Evolutionary conservation across 2,888 invertebrate genomes (phyloP), one percentile per base, ranked within the genome.

Genomic region (Coronaproctus castanopsis): DNA sequence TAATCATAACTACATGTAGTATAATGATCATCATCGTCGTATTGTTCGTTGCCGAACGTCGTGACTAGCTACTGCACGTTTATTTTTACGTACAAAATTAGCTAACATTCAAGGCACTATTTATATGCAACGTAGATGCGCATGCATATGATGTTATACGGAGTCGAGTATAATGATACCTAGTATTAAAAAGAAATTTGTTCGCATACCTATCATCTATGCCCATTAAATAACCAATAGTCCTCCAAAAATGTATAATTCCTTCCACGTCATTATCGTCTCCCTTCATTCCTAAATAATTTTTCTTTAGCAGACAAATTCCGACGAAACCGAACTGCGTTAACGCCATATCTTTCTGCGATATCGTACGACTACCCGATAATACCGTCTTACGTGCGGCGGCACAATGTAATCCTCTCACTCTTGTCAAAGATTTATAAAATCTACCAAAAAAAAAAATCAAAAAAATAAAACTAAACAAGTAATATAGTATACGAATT

Each of bases 281-380:
- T 2, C 76, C 71, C 8, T 76, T 70, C 18, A 90, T 73, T 0
- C 87, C 85, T 55, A 88, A 76, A 58, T 76, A 71, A 59, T 80
- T 76, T 0, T 80, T 77, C 57, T 78, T 78, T 3, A 85, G 68
- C 0, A 87, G 69, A 1, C 80, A 75, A 64, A 81, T 81, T 0
- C 89, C 91, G 68, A 91, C 78, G 69, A 92, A 92, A 2, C 88
- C 90, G 69, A 87, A 87, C 71, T 87, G 88, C 0, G 91, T 89
- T 10, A 91, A 70, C 0, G 84, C 84, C 78, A 93, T 80, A 69
- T 91, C 90, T 64, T 83, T 78, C 70, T 92, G 92, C 0, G 83
- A 81, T 48, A 90, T 81, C 8, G 62, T 24, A 0, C 78, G 78
- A 2, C 74, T 65, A 3, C 77, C 72, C 1, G 72, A 72, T 14